Evolutionary conservation across 53 echinoderm and acorn worm species (phyloP).

Genomic region (Arbacia lixula): DNA sequence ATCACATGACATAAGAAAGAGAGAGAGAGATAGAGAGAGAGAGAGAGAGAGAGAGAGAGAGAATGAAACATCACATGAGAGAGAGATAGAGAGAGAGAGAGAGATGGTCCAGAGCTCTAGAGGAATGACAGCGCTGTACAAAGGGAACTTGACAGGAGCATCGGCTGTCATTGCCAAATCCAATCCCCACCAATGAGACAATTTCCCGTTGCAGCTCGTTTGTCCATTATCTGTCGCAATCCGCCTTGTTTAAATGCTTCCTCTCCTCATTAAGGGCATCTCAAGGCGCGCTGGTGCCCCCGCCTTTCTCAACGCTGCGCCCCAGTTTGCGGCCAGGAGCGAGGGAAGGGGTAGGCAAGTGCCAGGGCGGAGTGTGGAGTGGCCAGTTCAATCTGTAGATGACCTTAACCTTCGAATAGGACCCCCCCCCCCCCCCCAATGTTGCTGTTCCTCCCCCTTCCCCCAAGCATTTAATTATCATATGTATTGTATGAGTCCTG

Average conservation of each 20-base stretch:
- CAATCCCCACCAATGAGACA: constrained; percentile 18
- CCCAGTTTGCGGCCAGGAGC: too few species aligned
- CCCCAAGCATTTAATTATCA: too few species aligned
- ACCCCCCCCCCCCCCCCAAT: too few species aligned
- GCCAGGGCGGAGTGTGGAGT: neutral
- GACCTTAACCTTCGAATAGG: too few species aligned
- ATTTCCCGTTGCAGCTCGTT: constrained; percentile 4
- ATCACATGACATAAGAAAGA: neutral
- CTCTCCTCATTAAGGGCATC: neutral
- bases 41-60: neutral
- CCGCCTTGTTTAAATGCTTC: constrained; percentile 19
- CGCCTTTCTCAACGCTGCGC: neutral
- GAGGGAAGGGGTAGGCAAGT: neutral
- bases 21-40: neutral
- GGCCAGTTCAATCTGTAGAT: too few species aligned
- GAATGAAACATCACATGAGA: too few species aligned
- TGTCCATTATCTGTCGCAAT: constrained; percentile 12
- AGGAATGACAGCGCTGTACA: constrained; percentile 4
- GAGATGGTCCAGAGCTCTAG: too few species aligned
- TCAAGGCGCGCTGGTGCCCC: neutral
- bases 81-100: neutral
- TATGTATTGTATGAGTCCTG: too few species aligned
- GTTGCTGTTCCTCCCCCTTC: too few species aligned
- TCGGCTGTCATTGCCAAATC: constrained; percentile 34
- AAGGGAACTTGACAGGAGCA: constrained; percentile 42